Percentiles rank a stretch among this genome's conserved stretches.
Conservation (phyloP, 2,113 vertebrate genomes). For the Hiodon tergisus region DNA sequence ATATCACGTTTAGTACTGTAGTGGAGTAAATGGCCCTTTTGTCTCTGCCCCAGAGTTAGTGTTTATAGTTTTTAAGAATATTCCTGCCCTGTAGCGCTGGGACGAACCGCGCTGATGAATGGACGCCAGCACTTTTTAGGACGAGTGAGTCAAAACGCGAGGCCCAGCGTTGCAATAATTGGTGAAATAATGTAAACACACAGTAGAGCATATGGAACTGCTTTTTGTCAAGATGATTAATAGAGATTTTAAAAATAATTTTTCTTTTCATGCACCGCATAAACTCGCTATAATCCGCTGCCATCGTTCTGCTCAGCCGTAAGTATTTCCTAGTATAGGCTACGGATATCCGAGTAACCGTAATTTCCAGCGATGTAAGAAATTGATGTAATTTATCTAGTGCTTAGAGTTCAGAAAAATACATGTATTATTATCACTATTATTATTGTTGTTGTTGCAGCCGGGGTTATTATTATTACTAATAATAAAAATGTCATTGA, state of each 20-base stretch:
- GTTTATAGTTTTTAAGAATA: slow-evolving; percentile 97
- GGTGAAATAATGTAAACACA: slow-evolving; percentile 93
- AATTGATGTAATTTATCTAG: neutral
- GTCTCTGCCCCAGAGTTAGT: slow-evolving; percentile 72
- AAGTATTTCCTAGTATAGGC: neutral
- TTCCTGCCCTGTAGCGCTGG: slow-evolving; percentile 74
- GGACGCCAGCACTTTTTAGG: slow-evolving; percentile 83
- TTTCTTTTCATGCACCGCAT: neutral
- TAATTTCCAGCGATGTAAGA: neutral
- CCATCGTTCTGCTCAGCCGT: neutral
- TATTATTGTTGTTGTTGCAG: neutral
- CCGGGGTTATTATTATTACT: neutral
- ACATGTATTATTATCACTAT: neutral
- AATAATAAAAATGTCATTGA: neutral
- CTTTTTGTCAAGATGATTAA: slow-evolving; percentile 76
- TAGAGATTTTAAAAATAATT: slow-evolving; percentile 34
- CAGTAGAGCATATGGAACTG: slow-evolving; percentile 65
- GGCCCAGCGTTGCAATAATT: slow-evolving; percentile 81
- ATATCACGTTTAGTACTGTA: slow-evolving; percentile 77
- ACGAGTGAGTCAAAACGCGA: slow-evolving; percentile 84
- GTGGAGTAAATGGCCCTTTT: slow-evolving; percentile 87
- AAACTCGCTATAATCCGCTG: neutral
- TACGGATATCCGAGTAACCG: neutral
- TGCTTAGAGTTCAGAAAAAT: neutral
- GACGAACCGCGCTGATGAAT: slow-evolving; percentile 86